Conservation (phyloP, 2,797 vertebrate species). For the Channallabes apus region DNA sequence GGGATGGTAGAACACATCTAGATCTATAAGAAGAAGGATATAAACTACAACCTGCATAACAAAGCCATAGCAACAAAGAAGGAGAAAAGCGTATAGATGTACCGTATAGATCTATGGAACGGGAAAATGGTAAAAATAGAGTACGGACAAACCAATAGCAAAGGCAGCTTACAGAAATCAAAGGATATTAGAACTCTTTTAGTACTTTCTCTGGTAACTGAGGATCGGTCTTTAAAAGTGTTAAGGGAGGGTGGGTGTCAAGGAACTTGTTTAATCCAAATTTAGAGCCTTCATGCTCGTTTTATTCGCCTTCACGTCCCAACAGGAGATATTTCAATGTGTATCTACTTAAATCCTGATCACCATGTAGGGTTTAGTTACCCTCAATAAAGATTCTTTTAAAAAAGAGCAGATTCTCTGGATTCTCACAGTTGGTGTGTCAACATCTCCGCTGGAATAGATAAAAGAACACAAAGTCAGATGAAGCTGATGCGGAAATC, state of each 20-base stretch:
- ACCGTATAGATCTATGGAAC: neutral
- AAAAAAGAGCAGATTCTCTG: conserved; percentile 40
- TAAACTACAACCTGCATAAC: neutral
- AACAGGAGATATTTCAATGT: neutral
- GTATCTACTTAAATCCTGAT: conserved; percentile 37
- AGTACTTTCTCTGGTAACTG: neutral
- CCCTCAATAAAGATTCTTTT: conserved; percentile 31
- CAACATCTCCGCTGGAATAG: conserved; percentile 12
- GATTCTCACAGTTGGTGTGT: conserved; percentile 23
- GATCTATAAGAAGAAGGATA: neutral
- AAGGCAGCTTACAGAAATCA: neutral
- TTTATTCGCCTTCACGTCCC: neutral
- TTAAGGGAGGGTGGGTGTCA: neutral
- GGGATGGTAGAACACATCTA: neutral
- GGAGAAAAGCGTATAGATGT: too few species aligned
- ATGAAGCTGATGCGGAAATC: conserved; percentile 11
- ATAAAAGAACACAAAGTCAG: conserved; percentile 21
- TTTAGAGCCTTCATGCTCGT: neutral
- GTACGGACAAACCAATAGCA: neutral
- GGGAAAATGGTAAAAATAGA: neutral
- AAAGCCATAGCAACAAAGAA: neutral
- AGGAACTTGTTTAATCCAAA: neutral
- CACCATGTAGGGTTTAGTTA: conserved; percentile 53
- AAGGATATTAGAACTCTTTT: neutral
- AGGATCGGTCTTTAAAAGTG: neutral